Percentiles rank a stretch among this genome's conserved stretches.
Conservation (phyloP, 2,888 invertebrate genomes). For the Idaea biselata region DNA sequence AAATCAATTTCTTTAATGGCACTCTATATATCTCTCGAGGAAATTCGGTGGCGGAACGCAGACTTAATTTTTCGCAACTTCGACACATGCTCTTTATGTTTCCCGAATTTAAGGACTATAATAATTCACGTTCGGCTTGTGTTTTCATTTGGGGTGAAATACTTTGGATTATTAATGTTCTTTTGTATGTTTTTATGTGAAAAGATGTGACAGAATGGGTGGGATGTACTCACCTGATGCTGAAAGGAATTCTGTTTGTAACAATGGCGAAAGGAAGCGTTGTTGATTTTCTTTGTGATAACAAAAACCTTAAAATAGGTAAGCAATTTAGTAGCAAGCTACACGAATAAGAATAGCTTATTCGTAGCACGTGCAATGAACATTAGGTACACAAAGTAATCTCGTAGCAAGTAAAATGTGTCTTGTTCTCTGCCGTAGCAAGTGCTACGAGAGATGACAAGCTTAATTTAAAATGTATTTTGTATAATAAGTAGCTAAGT, state of each 20-base stretch:
- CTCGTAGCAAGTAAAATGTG: background rate
- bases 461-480: no score
- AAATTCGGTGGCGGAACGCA: constrained; percentile 17
- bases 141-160: background rate
- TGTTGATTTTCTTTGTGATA: background rate
- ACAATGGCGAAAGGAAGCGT: background rate
- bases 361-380: no score
- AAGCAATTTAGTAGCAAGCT: no score
- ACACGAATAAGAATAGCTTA: no score
- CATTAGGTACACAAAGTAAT: background rate
- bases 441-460: background rate
- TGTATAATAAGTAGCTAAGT: no score
- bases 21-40: constrained; percentile 21
- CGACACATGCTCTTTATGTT: constrained; percentile 10
- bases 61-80: constrained; percentile 23
- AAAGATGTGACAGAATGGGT: background rate
- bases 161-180: background rate
- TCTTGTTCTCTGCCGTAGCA: background rate
- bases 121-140: background rate
- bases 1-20: constrained; percentile 29
- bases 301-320: no score
- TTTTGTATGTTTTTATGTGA: background rate
- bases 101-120: background rate
- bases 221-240: background rate
- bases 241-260: background rate